Evolutionary conservation across 2,797 vertebrate species (phyloP), one percentile per base, ranked within the genome.

Genomic region (Anableps anableps): DNA sequence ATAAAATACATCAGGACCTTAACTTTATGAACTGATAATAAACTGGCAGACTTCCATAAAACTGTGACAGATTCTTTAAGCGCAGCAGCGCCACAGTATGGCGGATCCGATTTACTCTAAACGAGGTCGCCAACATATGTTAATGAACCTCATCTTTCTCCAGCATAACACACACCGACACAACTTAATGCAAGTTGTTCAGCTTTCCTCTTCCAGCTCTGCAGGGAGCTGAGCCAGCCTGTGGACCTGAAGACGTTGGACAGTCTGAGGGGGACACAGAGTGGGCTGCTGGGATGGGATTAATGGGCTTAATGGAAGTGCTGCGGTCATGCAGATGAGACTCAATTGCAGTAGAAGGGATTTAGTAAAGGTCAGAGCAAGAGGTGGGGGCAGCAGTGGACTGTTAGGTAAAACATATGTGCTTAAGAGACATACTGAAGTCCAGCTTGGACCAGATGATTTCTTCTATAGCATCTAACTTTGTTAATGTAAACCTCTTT

Each of bases 231-330:
- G 51, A 21, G 34, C 11, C 48, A 23, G 77, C 17, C 43, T 4
- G 48, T 19, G 75, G 72, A 70, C 34, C 45, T 41, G 19, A 31
- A 70, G 38, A 79, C 75, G 3, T 43, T 23, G 75, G 76, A 72
- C 80, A 16, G 78, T 62, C 75, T 1, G 71, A 53, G 78, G 82
- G n/a, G 72, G 78, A 50, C 62, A 23, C 78, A 0, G 60, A 64
- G 81, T 74, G 87, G 82, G 80, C 77, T 47, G 79, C 66, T 70
- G 74, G 75, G 43, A 74, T 60, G 7, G 80, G 83, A 88, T 88
- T 90, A 87, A 82, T 66, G 72, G 79, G 85, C 78, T 91, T 88
- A 91, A 86, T 81, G 83, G 82, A 93, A 89, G 81, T 82, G 86
- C 90, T 90, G 90, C 21, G 73, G 72, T 90, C 90, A 90, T 89